Evolutionary conservation across 2,888 invertebrate genomes (phyloP), one percentile per base, ranked within the genome.

Genomic region (Heliconius aoede): DNA sequence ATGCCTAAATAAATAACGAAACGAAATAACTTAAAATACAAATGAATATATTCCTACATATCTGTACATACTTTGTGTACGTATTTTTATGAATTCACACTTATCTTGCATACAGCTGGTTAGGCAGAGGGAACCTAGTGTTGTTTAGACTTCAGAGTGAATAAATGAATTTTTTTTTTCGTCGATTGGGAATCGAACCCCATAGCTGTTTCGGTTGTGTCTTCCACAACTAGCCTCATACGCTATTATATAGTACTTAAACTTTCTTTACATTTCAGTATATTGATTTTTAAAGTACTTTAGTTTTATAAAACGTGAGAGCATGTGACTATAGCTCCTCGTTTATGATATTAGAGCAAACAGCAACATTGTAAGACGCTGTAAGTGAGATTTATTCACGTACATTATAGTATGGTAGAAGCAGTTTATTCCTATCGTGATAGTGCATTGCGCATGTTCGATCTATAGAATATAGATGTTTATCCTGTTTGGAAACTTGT

Each of bases 381-480:
- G 76, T 79, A 72, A 79, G 74, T 79, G 74, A 75, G 79, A 79
- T 79, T 72, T 79, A 79, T 73, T 62, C 73, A 26, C 26, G 68
- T 55, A 69, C 78, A 78, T 78, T 76, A 64, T 68, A 76, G 76
- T 62, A 61, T 72, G 74, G 68, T 72, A 74, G 74, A 72, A 73
- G 77, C 68, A 64, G 73, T 68, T 68, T 75, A 69, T 73, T 68
- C 30, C 32, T 51, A 69, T 64, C 21, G 60, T 60, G 15, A 24
- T 15, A 69, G 68, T 51, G 51, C 68, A 72, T 64, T 36, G 36
- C 13, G n/a, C n/a, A 32, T 36, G 4, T 64, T 64, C 64, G 32
- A 64, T 64, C 21, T 64, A 36, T 60, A 26, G 60, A 26, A 26
- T 24, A 60, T 24, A 60, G 60, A 24, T 60, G 5, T 60, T 60